Evolutionary conservation across 2,888 invertebrate genomes (phyloP).

Genomic region (Epirrhoe alternata): DNA sequence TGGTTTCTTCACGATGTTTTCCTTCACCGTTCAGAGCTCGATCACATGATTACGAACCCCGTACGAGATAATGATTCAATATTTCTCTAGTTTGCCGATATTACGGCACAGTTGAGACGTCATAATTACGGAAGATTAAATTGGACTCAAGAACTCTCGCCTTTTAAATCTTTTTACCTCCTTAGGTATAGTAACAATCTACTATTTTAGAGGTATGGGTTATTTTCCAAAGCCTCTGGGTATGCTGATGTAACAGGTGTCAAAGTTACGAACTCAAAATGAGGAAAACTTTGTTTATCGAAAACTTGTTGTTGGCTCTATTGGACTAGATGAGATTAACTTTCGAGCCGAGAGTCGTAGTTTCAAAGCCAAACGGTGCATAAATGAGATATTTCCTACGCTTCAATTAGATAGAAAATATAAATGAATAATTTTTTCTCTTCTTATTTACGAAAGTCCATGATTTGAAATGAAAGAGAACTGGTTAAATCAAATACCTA

Average conservation of each 20-base stretch:
- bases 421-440: background rate
- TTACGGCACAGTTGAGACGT: too few relatives aligned
- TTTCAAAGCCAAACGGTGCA: background rate
- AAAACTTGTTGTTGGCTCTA: background rate
- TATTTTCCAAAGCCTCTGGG: background rate
- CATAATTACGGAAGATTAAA: too few relatives aligned
- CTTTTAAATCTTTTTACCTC: too few relatives aligned
- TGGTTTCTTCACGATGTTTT: too few relatives aligned
- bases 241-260: background rate
- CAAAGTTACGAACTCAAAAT: background rate
- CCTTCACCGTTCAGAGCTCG: too few relatives aligned
- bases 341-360: background rate
- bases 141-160: too few relatives aligned
- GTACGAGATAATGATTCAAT: too few relatives aligned
- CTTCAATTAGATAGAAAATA: too few relatives aligned
- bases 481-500: background rate
- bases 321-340: background rate
- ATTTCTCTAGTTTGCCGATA: too few relatives aligned
- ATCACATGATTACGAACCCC: too few relatives aligned
- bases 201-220: background rate
- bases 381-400: too few relatives aligned
- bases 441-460: background rate
- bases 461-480: background rate
- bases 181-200: background rate
- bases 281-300: background rate